phyloP scores from a whole-genome alignment of 1,140 invertebrate genomes.

The Drosophila kikkawai region DNA sequence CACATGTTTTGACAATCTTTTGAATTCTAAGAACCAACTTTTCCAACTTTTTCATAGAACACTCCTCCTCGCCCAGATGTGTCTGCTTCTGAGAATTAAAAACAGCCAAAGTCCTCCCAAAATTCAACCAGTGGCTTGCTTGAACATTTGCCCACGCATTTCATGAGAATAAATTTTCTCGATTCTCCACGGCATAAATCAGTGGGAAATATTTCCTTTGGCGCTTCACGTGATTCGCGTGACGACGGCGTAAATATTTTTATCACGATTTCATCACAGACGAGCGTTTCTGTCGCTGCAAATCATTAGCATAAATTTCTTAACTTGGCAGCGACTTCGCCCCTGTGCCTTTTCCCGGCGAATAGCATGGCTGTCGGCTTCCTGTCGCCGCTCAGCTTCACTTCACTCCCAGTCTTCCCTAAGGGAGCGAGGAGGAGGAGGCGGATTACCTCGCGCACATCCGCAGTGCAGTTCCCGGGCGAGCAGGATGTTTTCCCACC shows the following conservation, averaged over 20 bases:
- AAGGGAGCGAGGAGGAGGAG: neutral
- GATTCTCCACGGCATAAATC: constrained; percentile 23
- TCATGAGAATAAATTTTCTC: constrained; percentile 11
- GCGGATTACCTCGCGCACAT: constrained; percentile 36
- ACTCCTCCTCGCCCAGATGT: neutral
- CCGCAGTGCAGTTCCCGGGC: constrained; percentile 45
- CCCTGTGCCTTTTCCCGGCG: neutral
- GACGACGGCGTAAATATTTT: constrained; percentile 42
- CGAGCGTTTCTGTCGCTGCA: constrained; percentile 30
- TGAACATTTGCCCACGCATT: constrained; percentile 5
- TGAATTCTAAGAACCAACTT: constrained; percentile 7
- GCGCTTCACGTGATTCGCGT: constrained; percentile 28
- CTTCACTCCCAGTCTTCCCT: neutral
- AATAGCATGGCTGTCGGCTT: constrained; percentile 33
- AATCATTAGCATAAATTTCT: constrained; percentile 81
- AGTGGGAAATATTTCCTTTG: constrained; percentile 18
- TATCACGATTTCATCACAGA: constrained; percentile 45
- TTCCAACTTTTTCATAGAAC: neutral
- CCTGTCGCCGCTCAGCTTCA: constrained; percentile 47
- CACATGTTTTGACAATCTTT: neutral
- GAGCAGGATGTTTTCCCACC: constrained; percentile 40
- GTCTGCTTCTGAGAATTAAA: constrained; percentile 3
- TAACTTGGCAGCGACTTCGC: constrained; percentile 44
- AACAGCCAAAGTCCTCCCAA: neutral
- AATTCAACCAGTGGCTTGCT: constrained; percentile 1